Evolutionary conservation across 2,888 invertebrate genomes (phyloP).

Genomic region (Rhingia campestris): DNA sequence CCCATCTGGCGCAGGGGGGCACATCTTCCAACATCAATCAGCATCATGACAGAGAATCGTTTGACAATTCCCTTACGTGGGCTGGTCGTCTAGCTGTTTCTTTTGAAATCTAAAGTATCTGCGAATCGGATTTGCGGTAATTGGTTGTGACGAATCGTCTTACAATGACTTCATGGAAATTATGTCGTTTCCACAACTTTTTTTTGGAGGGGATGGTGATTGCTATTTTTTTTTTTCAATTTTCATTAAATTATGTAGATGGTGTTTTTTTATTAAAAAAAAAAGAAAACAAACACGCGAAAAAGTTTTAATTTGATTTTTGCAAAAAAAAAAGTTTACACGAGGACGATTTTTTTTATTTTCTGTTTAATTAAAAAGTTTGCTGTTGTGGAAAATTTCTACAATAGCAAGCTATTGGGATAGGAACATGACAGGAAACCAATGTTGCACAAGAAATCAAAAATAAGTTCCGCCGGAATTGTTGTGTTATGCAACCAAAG

Average conservation of each 20-base stretch:
- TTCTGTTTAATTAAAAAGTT: not conserved
- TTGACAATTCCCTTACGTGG: constrained; percentile 16
- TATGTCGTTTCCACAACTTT: constrained; percentile 9
- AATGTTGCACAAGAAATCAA: not conserved
- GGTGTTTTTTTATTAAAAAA: not conserved
- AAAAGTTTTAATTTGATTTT: not conserved
- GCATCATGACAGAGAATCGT: constrained; percentile 7
- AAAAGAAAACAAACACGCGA: not conserved
- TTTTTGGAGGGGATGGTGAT: not conserved
- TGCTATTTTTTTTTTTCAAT: constrained; percentile 2
- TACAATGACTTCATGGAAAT: constrained; percentile 15
- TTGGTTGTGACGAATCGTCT: constrained; percentile 3
- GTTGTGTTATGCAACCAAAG: too few species aligned
- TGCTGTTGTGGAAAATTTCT: not conserved
- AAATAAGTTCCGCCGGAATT: too few species aligned
- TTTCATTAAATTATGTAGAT: constrained; percentile 14
- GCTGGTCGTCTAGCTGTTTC: not conserved
- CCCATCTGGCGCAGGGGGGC: not conserved
- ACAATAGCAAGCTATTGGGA: not conserved
- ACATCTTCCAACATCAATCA: constrained; percentile 23
- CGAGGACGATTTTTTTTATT: not conserved
- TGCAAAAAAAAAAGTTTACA: not conserved
- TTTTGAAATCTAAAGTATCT: constrained; percentile 41
- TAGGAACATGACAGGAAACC: not conserved
- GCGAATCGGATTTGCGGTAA: constrained; percentile 9